A percentile compares a stretch with the other conserved stretches of the same genome.
phyloP scores from a whole-genome alignment of 2,888 invertebrate genomes.

The Podotricha telesiphe region DNA sequence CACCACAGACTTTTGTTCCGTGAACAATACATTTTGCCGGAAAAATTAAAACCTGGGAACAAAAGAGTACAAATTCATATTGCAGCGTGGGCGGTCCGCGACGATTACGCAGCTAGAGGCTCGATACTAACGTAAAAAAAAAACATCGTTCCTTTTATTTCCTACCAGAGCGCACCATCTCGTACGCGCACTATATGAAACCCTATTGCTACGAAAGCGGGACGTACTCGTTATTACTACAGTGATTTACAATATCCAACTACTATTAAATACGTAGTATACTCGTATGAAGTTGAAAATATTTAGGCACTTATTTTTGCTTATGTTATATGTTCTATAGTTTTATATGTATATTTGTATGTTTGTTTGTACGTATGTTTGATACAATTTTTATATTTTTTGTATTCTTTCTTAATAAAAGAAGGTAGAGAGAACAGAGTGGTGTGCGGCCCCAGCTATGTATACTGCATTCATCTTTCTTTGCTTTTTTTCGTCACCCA shows the following conservation, averaged over 20 bases:
- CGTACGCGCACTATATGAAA: slow-evolving; percentile 36
- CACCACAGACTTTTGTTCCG: slow-evolving; percentile 80
- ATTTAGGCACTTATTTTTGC: background rate
- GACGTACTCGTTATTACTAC: slow-evolving; percentile 10
- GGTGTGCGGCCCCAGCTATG: too few species aligned
- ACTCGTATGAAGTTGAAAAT: background rate
- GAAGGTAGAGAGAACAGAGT: too few species aligned
- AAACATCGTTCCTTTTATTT: slow-evolving; percentile 46
- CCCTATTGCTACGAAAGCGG: slow-evolving; percentile 20
- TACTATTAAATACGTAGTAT: slow-evolving; percentile 9
- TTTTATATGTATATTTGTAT: background rate
- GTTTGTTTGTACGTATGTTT: background rate
- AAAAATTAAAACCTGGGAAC: slow-evolving; percentile 81
- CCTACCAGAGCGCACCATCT: slow-evolving; percentile 42
- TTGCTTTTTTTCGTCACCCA: too few species aligned
- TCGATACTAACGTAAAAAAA: slow-evolving; percentile 46
- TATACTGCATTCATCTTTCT: too few species aligned
- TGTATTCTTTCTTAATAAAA: too few species aligned
- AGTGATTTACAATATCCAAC: background rate
- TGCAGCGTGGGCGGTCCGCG: slow-evolving; percentile 65
- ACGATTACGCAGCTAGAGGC: slow-evolving; percentile 54
- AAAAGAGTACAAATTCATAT: slow-evolving; percentile 82
- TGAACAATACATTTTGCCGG: slow-evolving; percentile 81
- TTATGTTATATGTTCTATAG: too few species aligned
- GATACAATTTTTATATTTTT: too few species aligned